Evolutionary conservation across 1,140 invertebrate genomes (phyloP).

Genomic region (Euglossa dilemma): DNA sequence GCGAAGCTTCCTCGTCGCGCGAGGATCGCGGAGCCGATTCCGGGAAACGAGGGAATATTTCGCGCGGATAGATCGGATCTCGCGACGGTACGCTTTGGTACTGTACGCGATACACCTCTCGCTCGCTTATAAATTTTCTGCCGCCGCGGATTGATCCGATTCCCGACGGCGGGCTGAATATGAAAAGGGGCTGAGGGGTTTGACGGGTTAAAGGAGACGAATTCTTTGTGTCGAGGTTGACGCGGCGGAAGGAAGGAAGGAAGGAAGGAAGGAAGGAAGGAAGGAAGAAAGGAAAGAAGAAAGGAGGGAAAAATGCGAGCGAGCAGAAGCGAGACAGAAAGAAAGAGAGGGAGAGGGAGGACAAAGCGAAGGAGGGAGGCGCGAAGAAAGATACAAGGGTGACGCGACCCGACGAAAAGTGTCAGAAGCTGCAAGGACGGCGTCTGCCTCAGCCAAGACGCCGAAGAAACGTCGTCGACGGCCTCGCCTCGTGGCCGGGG

Average conservation of each 20-base stretch:
- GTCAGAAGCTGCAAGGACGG: slow-evolving; percentile 65
- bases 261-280: slow-evolving; percentile 61
- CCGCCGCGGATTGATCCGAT: slow-evolving; percentile 57
- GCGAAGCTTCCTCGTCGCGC: no score
- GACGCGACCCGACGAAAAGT: slow-evolving; percentile 58
- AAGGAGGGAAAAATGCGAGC: neutral
- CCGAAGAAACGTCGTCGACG: slow-evolving; percentile 59
- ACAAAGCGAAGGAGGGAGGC: neutral
- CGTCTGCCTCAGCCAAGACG: slow-evolving; percentile 37
- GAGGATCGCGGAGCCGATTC: no score
- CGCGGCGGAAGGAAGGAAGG: slow-evolving; percentile 68
- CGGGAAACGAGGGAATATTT: no score
- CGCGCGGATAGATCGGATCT: neutral
- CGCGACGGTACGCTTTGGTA: neutral
- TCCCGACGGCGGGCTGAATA: slow-evolving; percentile 34
- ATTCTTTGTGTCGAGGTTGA: slow-evolving; percentile 65
- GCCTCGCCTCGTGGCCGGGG: slow-evolving; percentile 42
- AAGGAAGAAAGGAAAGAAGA: slow-evolving; percentile 4
- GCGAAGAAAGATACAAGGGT: slow-evolving; percentile 36
- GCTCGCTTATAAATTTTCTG: slow-evolving; percentile 33
- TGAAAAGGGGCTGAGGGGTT: slow-evolving; percentile 29
- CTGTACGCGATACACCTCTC: neutral
- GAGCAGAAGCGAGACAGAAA: slow-evolving; percentile 55
- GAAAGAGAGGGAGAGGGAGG: slow-evolving; percentile 21
- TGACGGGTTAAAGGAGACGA: slow-evolving; percentile 37